A percentile compares a stretch with the other conserved stretches of the same genome.
Evolutionary conservation across 2,113 vertebrate species (phyloP).

Genomic region (Pituophis catenifer): DNA sequence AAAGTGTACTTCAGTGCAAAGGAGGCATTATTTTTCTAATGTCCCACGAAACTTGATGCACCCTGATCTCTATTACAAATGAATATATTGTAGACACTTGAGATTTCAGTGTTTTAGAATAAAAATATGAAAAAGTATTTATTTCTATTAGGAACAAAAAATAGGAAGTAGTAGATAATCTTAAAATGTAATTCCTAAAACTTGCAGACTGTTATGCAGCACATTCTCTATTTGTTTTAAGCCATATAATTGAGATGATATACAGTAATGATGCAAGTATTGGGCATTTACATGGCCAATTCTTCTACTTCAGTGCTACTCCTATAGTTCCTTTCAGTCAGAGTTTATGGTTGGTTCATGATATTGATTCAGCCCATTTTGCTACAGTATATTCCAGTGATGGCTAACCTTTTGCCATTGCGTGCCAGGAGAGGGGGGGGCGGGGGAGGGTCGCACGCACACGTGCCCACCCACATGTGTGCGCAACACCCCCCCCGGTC

Average conservation of each 20-base stretch:
- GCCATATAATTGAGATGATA: not conserved
- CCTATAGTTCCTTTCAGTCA: not conserved
- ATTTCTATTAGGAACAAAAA: not conserved
- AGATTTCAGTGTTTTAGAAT: not conserved
- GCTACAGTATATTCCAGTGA: not conserved
- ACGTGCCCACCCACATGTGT: too few species aligned
- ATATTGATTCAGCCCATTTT: not conserved
- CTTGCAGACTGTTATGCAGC: not conserved
- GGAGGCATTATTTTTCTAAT: not conserved
- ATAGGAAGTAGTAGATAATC: not conserved
- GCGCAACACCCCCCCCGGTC: too few species aligned
- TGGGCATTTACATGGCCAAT: not conserved
- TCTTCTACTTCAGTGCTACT: not conserved
- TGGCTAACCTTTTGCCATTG: too few species aligned
- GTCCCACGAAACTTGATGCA: not conserved
- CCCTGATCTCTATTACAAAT: not conserved
- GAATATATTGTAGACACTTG: not conserved
- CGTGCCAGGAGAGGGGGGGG: too few species aligned
- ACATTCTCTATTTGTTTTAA: not conserved
- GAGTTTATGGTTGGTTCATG: not conserved
- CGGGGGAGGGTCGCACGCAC: too few species aligned
- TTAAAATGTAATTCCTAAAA: not conserved
- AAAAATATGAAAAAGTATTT: not conserved
- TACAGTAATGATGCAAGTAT: not conserved
- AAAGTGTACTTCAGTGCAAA: not conserved